Base-by-base conservation (phyloP, 2,113 vertebrate genomes). In the Periophthalmus modestus region DNA sequence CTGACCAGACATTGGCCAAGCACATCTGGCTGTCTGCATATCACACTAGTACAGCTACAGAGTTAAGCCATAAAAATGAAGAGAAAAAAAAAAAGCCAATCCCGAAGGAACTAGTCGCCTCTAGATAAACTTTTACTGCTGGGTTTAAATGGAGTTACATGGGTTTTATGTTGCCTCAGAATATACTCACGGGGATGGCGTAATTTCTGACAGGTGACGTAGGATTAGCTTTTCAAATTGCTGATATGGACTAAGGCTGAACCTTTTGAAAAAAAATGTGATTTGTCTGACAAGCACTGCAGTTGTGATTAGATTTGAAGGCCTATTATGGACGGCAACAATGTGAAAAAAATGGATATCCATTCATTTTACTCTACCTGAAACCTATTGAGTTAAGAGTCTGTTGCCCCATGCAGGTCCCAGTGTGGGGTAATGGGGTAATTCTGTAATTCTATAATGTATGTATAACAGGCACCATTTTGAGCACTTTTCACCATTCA, bases 11-110 rank as follows among this genome's bases (percentile, higher is more conserved):
- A 67, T 69, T 46, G 15, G 50, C 14, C 39, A 10, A 43, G 18
- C 52, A 39, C 71, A 79, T 80, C 80, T 78, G 80, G 70, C 74
- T 65, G 59, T 39, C 62, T n/a, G 34, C 57, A 14, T 28, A 21
- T 36, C 7, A n/a, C 16, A n/a, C 34, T 2, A 4, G 16, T n/a
- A 65, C 34, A 39, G 33, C 62, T 3, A 36, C 9, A 18, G 23
- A 63, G 16, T 65, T 21, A 3, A 65, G 34, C 33, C 24, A 6
- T 23, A 18, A 50, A 28, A 28, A 28, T 28, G 28, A 28, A 28
- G 28, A n/a, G n/a, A 28, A 9, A n/a, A 21, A 21, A 14, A 59
- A 61, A 28, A 63, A 13, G 34, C 2, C 19, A 21, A 43, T 65
- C 36, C 36, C 62, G 12, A 18, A 65, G 34, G 62, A n/a, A 21